Base-by-base conservation (phyloP, 2,797 vertebrate genomes). In the Trachurus trachurus region DNA sequence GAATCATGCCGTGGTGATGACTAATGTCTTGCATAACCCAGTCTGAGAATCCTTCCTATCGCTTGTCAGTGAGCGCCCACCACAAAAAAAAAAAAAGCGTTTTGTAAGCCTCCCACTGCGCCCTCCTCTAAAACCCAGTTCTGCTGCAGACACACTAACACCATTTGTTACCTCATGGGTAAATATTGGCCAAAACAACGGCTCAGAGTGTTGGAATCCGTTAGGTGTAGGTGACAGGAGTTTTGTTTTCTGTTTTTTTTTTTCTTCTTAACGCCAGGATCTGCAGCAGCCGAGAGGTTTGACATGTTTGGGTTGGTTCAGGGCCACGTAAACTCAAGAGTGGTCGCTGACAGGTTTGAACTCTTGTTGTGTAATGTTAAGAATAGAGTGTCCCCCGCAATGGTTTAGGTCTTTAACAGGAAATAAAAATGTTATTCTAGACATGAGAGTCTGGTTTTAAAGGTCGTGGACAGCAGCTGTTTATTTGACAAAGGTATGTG, bases 1-100 rank as follows among this genome's bases (percentile, higher is more conserved):
- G 90, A 94, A 89, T 93, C 88, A 93, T 66, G 62, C 66, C 58
- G 57, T 13, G 85, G 57, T 13, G 85, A 89, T 95, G 94, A 95
- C 89, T 94, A 94, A 94, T 67, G 3, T 77, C 85, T 95, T 94
- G 90, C 91, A 93, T 95, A 95, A 95, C 74, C 63, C 76, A 49
- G 83, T 85, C 83, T 87, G 85, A 92, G 88, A 91, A 92, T 89
- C 76, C 74, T 91, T 89, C 87, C 87, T 66, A 72, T 83, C 66
- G 69, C 87, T 85, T 66, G 66, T 92, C 86, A 91, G 86, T 21
- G 11, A 81, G 82, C 37, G 66, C 74, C 81, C 70, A 89, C 82
- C 66, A 80, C 85, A 82, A 66, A 17, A 62, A 34, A 34, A 34
- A 34, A 34, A 34, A 34, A 34, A 6, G 5, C 9, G 50, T 90